Evolutionary conservation across 2,797 vertebrate genomes (phyloP).

Genomic region (Oreonectes daqikongensis): DNA sequence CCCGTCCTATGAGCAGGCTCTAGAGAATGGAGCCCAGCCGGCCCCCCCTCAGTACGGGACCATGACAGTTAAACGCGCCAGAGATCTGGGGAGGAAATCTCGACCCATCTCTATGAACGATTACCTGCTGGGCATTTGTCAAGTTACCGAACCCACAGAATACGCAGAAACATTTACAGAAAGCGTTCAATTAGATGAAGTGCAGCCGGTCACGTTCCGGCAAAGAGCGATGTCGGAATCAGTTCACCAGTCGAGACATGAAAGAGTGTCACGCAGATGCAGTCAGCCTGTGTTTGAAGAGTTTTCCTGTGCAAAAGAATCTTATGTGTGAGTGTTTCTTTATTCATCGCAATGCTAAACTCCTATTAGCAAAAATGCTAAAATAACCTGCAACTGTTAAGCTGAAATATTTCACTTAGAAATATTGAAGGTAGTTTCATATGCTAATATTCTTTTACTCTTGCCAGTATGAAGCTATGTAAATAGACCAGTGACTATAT

Average conservation of each 20-base stretch:
- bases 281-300: slow-evolving; percentile 88
- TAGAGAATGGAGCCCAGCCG: slow-evolving; percentile 63
- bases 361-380: neutral
- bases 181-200: slow-evolving; percentile 32
- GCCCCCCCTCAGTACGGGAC: slow-evolving; percentile 59
- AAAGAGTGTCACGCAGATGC: slow-evolving; percentile 73
- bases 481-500: slow-evolving; percentile 53
- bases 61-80: slow-evolving; percentile 82
- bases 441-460: slow-evolving; percentile 60
- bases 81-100: slow-evolving; percentile 65
- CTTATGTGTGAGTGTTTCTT: slow-evolving; percentile 82
- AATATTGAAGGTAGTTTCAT: slow-evolving; percentile 64
- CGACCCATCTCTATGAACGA: slow-evolving; percentile 76
- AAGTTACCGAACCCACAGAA: slow-evolving; percentile 42
- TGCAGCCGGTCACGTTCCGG: slow-evolving; percentile 66
- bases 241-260: slow-evolving; percentile 64
- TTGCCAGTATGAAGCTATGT: slow-evolving; percentile 74
- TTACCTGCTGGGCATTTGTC: slow-evolving; percentile 51
- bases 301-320: slow-evolving; percentile 88
- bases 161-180: slow-evolving; percentile 29
- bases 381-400: slow-evolving; percentile 54
- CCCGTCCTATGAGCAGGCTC: slow-evolving; percentile 85
- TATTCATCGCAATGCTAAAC: slow-evolving; percentile 16
- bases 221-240: slow-evolving; percentile 85
- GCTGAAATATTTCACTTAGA: slow-evolving; percentile 56